Percentiles rank a stretch among this genome's conserved stretches.
phyloP scores from a whole-genome alignment of 2,113 vertebrate species.

The Salvelinus sp. region DNA sequence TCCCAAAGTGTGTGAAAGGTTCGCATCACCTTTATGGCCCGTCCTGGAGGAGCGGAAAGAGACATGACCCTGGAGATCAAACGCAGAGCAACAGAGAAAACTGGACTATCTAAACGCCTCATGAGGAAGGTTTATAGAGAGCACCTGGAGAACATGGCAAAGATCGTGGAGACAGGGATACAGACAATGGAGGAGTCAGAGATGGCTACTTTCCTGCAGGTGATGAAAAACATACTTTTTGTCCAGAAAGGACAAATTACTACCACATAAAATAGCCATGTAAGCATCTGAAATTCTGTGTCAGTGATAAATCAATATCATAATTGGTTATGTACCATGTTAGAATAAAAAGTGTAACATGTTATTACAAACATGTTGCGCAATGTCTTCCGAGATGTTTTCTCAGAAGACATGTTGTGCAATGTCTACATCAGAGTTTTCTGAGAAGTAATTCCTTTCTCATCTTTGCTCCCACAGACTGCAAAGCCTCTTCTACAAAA shows the following conservation, averaged over 20 bases:
- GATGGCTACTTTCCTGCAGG: slow-evolving; percentile 95
- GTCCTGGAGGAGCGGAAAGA: slow-evolving; percentile 90
- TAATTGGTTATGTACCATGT: no score
- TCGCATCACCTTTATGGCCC: slow-evolving; percentile 90
- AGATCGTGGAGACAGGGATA: slow-evolving; percentile 90
- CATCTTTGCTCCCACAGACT: slow-evolving; percentile 73
- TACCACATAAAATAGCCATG: not conserved
- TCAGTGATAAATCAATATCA: no score
- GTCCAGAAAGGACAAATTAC: not conserved
- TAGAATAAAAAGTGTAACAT: no score
- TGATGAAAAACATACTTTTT: slow-evolving; percentile 37
- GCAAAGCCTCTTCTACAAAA: slow-evolving; percentile 89
- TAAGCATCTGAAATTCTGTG: not conserved
- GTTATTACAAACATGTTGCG: no score
- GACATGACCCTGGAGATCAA: slow-evolving; percentile 88
- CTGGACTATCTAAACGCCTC: slow-evolving; percentile 82
- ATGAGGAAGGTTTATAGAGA: slow-evolving; percentile 85
- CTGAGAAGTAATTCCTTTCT: not conserved
- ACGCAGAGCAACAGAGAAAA: slow-evolving; percentile 88
- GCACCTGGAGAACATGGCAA: slow-evolving; percentile 85
- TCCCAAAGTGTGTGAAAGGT: slow-evolving; percentile 89
- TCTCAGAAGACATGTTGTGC: no score
- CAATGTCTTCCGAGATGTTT: no score
- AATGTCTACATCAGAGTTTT: not conserved
- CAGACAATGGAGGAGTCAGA: slow-evolving; percentile 93